A percentile compares a stretch with the other conserved stretches of the same genome.
phyloP scores from a whole-genome alignment of 2,113 vertebrate genomes.

The Mandrillus leucophaeus region DNA sequence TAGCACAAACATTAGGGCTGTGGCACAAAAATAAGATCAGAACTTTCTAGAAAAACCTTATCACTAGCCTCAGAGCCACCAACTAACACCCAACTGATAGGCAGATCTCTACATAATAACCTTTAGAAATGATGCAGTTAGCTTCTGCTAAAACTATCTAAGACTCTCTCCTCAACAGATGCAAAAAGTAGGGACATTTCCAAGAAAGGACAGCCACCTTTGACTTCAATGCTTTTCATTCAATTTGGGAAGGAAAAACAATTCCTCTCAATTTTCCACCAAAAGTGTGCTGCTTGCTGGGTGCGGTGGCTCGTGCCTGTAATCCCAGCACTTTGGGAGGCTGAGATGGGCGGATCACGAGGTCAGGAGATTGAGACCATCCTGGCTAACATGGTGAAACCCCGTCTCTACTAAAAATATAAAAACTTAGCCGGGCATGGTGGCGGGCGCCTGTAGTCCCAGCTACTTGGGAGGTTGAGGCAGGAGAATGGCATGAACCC shows the following conservation, averaged over 20 bases:
- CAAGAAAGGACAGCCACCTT: not conserved
- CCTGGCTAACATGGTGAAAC: too few relatives aligned
- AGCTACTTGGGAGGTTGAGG: too few relatives aligned
- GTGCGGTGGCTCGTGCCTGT: too few relatives aligned
- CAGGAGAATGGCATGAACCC: too few relatives aligned
- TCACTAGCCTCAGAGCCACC: not conserved
- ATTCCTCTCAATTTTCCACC: not conserved
- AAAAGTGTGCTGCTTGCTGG: not conserved
- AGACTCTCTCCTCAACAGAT: not conserved
- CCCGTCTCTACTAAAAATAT: too few relatives aligned
- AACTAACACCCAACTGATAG: not conserved
- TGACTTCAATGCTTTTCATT: not conserved
- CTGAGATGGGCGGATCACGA: too few relatives aligned
- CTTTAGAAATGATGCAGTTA: not conserved
- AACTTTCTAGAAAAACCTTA: constrained; percentile 23
- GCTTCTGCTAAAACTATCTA: not conserved
- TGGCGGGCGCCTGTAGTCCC: too few relatives aligned
- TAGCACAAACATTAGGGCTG: not conserved
- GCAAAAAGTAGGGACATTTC: not conserved
- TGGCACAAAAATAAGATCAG: not conserved
- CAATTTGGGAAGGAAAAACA: not conserved
- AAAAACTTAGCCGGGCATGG: too few relatives aligned
- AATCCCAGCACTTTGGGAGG: too few relatives aligned
- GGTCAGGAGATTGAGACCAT: too few relatives aligned
- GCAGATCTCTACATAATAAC: not conserved